Percentiles rank a stretch among this genome's conserved stretches.
Conservation (phyloP, 1,140 invertebrate species). For the Rhyzopertha dominica region DNA sequence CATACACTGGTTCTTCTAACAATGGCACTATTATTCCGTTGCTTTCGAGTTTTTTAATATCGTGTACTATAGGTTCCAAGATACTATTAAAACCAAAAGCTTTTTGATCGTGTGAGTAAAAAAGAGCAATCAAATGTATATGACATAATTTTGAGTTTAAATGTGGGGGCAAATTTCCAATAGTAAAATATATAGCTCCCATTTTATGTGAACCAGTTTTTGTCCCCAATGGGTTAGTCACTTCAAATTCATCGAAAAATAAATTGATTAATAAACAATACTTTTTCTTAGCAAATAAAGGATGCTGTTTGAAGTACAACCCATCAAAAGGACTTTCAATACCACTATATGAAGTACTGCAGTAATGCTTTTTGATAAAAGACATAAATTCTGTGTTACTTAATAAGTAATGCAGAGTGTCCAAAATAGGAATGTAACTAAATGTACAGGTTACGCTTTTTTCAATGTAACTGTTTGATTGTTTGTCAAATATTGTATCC, state of each 20-base stretch:
- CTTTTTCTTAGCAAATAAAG: background rate
- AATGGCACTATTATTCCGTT: background rate
- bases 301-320: background rate
- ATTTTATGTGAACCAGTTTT: constrained; percentile 10
- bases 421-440: constrained; percentile 8
- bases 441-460: background rate
- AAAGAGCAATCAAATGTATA: constrained; percentile 9
- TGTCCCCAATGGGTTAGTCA: constrained; percentile 1
- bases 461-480: background rate
- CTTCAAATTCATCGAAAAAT: constrained; percentile 8
- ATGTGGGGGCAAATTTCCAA: constrained; percentile 4
- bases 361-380: background rate
- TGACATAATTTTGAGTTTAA: constrained; percentile 6
- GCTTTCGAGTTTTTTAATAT: constrained; percentile 3
- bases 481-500: constrained; percentile 2
- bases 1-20: background rate
- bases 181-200: constrained; percentile 7
- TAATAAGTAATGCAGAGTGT: constrained; percentile 1
- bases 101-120: constrained; percentile 5
- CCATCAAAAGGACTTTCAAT: background rate
- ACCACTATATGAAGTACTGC: background rate
- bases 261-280: constrained; percentile 1
- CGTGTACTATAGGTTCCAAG: constrained; percentile 1
- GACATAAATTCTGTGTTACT: background rate
- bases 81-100: constrained; percentile 7